phyloP scores from a whole-genome alignment of 2,888 invertebrate genomes.

The Dynastes hyllus region DNA sequence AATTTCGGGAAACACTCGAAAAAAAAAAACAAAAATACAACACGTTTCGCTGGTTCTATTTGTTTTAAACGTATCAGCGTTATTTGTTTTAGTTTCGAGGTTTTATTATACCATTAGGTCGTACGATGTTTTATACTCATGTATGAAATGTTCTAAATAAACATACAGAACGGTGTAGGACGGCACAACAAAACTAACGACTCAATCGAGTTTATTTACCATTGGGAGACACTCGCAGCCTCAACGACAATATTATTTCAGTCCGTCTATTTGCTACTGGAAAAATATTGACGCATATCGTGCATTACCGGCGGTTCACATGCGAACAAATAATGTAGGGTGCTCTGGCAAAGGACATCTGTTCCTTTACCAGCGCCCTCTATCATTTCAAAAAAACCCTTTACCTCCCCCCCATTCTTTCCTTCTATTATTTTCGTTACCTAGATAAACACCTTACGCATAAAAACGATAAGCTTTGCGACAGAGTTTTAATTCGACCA shows the following conservation, averaged over 20 bases:
- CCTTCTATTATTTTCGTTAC: conserved; percentile 1
- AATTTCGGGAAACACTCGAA: no score
- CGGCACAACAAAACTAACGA: conserved; percentile 20
- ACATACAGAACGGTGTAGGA: not conserved
- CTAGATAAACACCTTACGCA: conserved; percentile 13
- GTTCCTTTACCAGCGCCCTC: not conserved
- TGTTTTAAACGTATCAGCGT: conserved; percentile 20
- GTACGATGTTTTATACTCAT: conserved; percentile 10
- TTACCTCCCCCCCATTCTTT: not conserved
- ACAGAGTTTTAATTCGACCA: not conserved
- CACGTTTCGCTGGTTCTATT: not conserved
- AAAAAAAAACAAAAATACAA: not conserved
- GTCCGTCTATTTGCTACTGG: conserved; percentile 31
- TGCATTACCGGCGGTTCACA: conserved; percentile 8
- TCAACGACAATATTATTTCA: conserved; percentile 38
- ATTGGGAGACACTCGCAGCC: conserved; percentile 30
- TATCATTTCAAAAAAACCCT: not conserved
- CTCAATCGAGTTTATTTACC: conserved; percentile 37
- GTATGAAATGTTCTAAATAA: conserved; percentile 25
- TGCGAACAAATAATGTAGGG: conserved; percentile 9
- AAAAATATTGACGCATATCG: conserved; percentile 26
- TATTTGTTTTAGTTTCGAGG: conserved; percentile 28
- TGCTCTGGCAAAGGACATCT: not conserved
- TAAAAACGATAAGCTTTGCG: not conserved
- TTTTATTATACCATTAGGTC: conserved; percentile 31